Conservation (phyloP, 53 echinoderm and acorn worm genomes). For the Echinarachnius parma region DNA sequence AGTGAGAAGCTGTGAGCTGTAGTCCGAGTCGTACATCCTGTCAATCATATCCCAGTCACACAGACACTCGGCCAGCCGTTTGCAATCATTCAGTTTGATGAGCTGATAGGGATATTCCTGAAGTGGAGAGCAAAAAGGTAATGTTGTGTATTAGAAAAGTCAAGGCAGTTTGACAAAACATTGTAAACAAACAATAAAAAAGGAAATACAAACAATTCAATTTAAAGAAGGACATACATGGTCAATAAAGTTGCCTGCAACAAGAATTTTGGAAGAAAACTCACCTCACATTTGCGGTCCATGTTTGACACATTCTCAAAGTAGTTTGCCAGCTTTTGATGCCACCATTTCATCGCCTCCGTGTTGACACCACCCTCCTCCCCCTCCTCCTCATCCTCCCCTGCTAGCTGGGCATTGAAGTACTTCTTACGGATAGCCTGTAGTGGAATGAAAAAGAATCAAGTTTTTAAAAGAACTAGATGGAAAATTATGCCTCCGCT, state of each 20-base stretch:
- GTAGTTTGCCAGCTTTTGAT: slow-evolving; percentile 71
- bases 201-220: not conserved
- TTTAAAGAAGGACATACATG: not conserved
- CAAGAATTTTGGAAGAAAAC: not conserved
- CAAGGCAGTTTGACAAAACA: too few relatives aligned
- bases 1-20: slow-evolving; percentile 81
- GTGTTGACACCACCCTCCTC: not conserved
- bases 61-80: slow-evolving; percentile 69
- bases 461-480: too few relatives aligned
- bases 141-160: too few relatives aligned
- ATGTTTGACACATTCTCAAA: slow-evolving; percentile 81
- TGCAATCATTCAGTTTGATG: slow-evolving; percentile 65
- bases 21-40: slow-evolving; percentile 71
- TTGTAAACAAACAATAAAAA: too few relatives aligned
- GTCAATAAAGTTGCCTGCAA: not conserved
- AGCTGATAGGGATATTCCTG: slow-evolving; percentile 96
- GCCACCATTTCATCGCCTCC: slow-evolving; percentile 65
- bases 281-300: slow-evolving; percentile 92
- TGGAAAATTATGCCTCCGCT: too few relatives aligned
- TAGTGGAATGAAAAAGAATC: too few relatives aligned
- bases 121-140: too few relatives aligned
- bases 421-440: slow-evolving; percentile 54
- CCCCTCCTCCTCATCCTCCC: slow-evolving; percentile 2
- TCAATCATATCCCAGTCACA: slow-evolving; percentile 86
- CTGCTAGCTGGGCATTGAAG: slow-evolving; percentile 34